These are phyloP conservation scores for Phortica okadai DNA, from an alignment of 2,888 invertebrate species.

Conservation along the genomic window DNA sequence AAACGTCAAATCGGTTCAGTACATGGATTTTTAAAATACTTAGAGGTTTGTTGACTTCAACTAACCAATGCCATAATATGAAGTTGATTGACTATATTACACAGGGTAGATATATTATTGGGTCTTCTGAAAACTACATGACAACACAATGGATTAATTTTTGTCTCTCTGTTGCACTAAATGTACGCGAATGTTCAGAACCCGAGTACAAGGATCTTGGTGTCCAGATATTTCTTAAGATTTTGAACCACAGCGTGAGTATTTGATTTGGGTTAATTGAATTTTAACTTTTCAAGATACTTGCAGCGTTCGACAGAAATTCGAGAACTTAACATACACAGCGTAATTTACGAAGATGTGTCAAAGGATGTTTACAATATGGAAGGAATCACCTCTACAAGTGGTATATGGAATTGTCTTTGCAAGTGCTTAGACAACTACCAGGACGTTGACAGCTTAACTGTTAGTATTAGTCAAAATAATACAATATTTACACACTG, in stretches of 20 bases:
- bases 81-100: background rate
- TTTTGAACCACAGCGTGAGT: conserved; percentile 66
- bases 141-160: conserved; percentile 60
- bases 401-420: conserved; percentile 68
- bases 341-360: conserved; percentile 71
- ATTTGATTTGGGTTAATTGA: background rate
- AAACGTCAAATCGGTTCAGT: conserved; percentile 69
- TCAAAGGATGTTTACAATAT: conserved; percentile 63
- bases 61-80: background rate
- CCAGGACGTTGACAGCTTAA: conserved; percentile 58
- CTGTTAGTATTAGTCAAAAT: conserved; percentile 49
- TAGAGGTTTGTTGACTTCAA: conserved; percentile 56
- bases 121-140: conserved; percentile 45
- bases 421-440: conserved; percentile 69
- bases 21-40: conserved; percentile 66
- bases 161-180: conserved; percentile 70
- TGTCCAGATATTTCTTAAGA: conserved; percentile 63
- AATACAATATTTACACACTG: background rate
- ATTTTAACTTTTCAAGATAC: background rate
- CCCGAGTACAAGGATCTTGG: conserved; percentile 66
- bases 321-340: conserved; percentile 67
- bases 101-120: background rate
- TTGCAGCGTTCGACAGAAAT: conserved; percentile 60
- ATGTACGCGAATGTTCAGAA: conserved; percentile 67
- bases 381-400: conserved; percentile 56